phyloP scores from a whole-genome alignment of 2,888 invertebrate species.

The Bedellia somnulentella region DNA sequence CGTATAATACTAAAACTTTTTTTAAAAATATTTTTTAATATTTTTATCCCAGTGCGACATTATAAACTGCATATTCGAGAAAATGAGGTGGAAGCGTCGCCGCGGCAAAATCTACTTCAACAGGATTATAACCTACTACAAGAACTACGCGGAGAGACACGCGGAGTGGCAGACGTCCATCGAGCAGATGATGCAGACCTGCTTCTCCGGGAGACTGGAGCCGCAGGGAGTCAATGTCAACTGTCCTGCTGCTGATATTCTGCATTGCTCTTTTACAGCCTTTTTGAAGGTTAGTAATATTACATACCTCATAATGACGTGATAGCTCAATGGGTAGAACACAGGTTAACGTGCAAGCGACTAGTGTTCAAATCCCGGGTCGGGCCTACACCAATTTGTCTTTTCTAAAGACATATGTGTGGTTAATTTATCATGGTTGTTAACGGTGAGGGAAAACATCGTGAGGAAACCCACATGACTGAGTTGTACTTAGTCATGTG shows the following conservation, averaged over 20 bases:
- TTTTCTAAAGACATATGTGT: no score
- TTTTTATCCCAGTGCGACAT: constrained; percentile 23
- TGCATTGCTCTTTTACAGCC: constrained; percentile 20
- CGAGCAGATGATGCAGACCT: constrained; percentile 18
- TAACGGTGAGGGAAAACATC: no score
- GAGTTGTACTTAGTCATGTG: no score
- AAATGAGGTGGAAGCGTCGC: constrained; percentile 20
- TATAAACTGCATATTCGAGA: constrained; percentile 24
- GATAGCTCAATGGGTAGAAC: no score
- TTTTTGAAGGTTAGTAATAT: constrained; percentile 26
- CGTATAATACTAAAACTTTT: no score
- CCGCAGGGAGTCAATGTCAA: constrained; percentile 23
- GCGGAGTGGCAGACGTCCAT: constrained; percentile 26
- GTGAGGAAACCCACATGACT: no score
- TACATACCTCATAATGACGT: no score
- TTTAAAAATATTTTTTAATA: not conserved
- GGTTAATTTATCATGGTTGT: not conserved
- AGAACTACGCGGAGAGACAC: constrained; percentile 20
- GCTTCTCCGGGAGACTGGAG: constrained; percentile 19
- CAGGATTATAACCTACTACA: constrained; percentile 19
- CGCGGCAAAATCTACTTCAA: constrained; percentile 17
- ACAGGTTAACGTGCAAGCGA: no score
- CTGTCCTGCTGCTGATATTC: constrained; percentile 32
- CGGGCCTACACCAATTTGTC: no score
- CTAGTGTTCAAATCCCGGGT: no score